Evolutionary conservation across 2,113 vertebrate genomes (phyloP), one percentile per base, ranked within the genome.

Genomic region (Xiphorhynchus elegans): DNA sequence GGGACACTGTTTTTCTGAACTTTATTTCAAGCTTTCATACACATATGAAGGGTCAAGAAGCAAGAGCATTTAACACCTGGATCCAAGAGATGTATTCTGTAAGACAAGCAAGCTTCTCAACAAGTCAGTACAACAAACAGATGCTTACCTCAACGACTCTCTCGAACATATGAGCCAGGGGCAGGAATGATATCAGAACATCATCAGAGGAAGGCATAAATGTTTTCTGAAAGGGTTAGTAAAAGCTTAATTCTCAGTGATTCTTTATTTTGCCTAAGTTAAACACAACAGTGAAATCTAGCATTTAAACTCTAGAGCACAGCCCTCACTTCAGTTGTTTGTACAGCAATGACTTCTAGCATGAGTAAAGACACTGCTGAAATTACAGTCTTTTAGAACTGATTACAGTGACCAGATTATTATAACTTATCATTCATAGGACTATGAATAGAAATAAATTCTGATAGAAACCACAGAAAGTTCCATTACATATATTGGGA

Each of bases 141-240:
- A 56, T 81, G 79, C 93, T 93, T 98, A 99, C 99, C 99, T 99
- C 99, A 83, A 99, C 98, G 31, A 99, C 76, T 97, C 97, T 98
- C 96, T 99, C 99, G 98, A 99, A 99, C 99, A 99, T 99, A 90
- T 99, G 99, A 62, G 99, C 99, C 96, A 99, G 97, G 82, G 99
- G 99, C 95, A 99, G 98, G 98, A 99, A 99, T 95, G 99, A 99
- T 97, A 99, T 99, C 97, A 99, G 93, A 83, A 97, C 97, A 35
- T 99, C 99, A 78, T 98, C 99, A 93, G 80, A 4, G 77, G 26
- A 95, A 95, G 98, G 93, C 21, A 40, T 70, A 85, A 98, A 84
- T 35, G 74, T 47, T 46, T 76, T 97, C 99, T 99, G 98, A 56
- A 97, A 97, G 77, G 66, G 5, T 94, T 44, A 96, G 72, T 80